These are phyloP conservation scores for Scalopus aquaticus DNA, from an alignment of 2,113 vertebrate species.

Conservation along the genomic window DNA sequence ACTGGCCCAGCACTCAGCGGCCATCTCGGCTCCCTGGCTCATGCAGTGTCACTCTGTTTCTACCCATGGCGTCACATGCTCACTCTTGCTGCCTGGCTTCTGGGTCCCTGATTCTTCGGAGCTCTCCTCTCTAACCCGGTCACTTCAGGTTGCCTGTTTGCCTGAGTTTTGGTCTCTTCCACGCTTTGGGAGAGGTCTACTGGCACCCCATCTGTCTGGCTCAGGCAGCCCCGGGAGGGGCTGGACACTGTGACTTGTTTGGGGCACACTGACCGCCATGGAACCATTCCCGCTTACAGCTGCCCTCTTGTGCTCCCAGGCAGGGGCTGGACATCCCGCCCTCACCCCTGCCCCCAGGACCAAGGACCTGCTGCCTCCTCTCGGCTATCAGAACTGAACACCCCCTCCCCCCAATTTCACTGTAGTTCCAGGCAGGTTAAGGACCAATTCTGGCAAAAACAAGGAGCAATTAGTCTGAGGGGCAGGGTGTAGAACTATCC, in stretches of 20 bases:
- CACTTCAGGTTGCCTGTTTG: background rate
- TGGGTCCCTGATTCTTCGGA: fast-evolving
- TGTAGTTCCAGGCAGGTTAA: background rate
- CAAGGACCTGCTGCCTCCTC: background rate
- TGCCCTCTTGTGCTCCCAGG: no score
- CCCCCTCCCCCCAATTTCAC: fast-evolving
- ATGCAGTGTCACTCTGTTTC: fast-evolving
- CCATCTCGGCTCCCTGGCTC: background rate
- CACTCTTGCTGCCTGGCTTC: background rate
- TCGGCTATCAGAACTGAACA: background rate
- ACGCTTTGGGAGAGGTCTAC: background rate
- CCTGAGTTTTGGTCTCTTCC: background rate
- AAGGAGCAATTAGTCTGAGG: background rate
- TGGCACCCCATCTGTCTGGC: no score
- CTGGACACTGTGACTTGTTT: background rate
- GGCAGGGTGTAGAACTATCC: background rate
- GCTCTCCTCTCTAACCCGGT: background rate
- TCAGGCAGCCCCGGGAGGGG: background rate
- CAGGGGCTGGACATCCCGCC: no score
- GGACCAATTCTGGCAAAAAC: background rate
- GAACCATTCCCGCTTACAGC: background rate
- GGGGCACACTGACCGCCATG: background rate
- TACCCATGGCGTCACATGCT: background rate
- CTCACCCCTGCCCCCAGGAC: background rate
- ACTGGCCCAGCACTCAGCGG: background rate